Evolutionary conservation across 2,888 invertebrate genomes (phyloP).

Genomic region (Eumacrocentrus americanus): DNA sequence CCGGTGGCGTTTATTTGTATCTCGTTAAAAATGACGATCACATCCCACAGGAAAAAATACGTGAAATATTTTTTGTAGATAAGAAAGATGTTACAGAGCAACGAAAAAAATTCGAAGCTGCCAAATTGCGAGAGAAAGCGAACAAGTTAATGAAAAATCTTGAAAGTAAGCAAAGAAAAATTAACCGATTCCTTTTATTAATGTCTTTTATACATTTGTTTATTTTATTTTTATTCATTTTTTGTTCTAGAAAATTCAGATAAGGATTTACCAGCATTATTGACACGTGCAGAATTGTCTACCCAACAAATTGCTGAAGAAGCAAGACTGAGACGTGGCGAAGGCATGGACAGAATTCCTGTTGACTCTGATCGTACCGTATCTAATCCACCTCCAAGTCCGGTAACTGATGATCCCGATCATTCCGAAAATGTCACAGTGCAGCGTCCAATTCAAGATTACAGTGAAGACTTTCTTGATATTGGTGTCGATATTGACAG

Average conservation of each 20-base stretch:
- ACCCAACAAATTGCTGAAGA: slow-evolving; percentile 64
- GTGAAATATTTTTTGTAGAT: slow-evolving; percentile 74
- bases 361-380: slow-evolving; percentile 62
- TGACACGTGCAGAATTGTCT: slow-evolving; percentile 69
- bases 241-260: slow-evolving; percentile 59
- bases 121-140: slow-evolving; percentile 69
- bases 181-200: background rate
- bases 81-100: slow-evolving; percentile 66
- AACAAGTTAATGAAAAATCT: slow-evolving; percentile 66
- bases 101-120: slow-evolving; percentile 65
- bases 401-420: slow-evolving; percentile 72
- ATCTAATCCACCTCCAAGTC: slow-evolving; percentile 82
- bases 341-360: slow-evolving; percentile 56
- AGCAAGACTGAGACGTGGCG: slow-evolving; percentile 61
- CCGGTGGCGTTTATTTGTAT: slow-evolving; percentile 85
- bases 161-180: slow-evolving; percentile 47
- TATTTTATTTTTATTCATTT: background rate
- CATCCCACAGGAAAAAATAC: slow-evolving; percentile 71
- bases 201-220: background rate
- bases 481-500: slow-evolving; percentile 70
- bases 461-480: slow-evolving; percentile 76
- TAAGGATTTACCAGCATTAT: slow-evolving; percentile 69
- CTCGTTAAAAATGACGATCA: slow-evolving; percentile 76
- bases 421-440: slow-evolving; percentile 49
- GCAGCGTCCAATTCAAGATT: slow-evolving; percentile 60